phyloP scores from a whole-genome alignment of 2,797 vertebrate species.

The Myotis myotis region DNA sequence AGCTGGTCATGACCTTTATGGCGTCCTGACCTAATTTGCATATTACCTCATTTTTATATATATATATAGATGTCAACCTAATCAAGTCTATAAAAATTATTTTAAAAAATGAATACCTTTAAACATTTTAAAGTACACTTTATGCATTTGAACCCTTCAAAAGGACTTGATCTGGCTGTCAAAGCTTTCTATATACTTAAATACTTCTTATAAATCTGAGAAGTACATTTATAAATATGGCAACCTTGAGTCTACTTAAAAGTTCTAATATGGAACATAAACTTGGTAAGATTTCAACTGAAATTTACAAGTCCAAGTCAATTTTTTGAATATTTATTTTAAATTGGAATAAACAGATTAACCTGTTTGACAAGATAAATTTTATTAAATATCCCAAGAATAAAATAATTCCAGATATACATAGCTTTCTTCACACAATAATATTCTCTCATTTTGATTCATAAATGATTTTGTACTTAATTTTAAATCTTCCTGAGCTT shows the following conservation, averaged over 20 bases:
- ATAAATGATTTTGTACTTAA: neutral
- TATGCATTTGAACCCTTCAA: neutral
- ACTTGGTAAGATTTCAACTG: neutral
- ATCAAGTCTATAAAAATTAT: neutral
- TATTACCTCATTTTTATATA: too few species aligned
- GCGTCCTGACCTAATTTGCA: too few species aligned
- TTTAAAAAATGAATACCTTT: neutral
- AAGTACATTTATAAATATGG: neutral
- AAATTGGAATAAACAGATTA: neutral
- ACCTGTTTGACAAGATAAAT: neutral
- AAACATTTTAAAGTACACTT: constrained; percentile 2
- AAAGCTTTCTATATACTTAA: neutral
- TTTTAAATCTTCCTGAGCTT: constrained; percentile 9
- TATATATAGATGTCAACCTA: neutral
- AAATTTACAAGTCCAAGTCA: neutral
- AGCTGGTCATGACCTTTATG: too few species aligned
- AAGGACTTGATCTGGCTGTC: neutral
- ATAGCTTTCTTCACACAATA: neutral
- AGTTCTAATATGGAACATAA: neutral
- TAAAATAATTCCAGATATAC: neutral
- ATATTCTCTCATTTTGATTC: neutral
- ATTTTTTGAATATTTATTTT: neutral
- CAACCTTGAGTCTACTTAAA: constrained; percentile 1
- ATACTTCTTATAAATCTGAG: neutral
- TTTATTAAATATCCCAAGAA: neutral